These are phyloP conservation scores for Nannoperca australis DNA, from an alignment of 2,797 vertebrate genomes.

Conservation along the genomic window DNA sequence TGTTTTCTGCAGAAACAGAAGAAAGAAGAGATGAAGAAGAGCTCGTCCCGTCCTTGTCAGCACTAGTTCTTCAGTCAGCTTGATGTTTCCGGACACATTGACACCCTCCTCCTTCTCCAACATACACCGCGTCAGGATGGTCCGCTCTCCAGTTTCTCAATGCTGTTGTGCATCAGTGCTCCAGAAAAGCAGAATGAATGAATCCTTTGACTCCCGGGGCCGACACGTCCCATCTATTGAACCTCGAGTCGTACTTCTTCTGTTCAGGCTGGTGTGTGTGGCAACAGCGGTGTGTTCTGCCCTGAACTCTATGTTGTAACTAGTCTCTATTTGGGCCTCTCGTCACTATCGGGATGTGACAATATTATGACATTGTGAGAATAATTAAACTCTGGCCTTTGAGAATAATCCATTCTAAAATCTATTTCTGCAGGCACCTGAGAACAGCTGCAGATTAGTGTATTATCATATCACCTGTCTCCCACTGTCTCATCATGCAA, in stretches of 20 bases:
- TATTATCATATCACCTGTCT: conserved; percentile 20
- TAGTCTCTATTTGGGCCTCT: neutral
- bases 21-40: no score
- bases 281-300: neutral
- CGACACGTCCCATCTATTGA: neutral
- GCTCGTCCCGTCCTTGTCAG: neutral
- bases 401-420: neutral
- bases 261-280: neutral
- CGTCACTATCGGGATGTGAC: no score
- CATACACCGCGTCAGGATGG: neutral
- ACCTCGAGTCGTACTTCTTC: neutral
- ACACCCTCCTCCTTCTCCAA: neutral
- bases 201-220: neutral
- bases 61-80: neutral
- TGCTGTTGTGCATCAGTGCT: neutral
- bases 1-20: no score
- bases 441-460: neutral
- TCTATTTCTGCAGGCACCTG: neutral
- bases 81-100: neutral
- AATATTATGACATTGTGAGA: neutral
- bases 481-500: conserved; percentile 9
- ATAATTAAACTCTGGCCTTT: neutral
- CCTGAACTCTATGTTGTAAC: neutral
- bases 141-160: neutral
- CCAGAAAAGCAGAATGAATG: neutral